Evolutionary conservation across 2,113 vertebrate genomes (phyloP).

Genomic region (Rhynchomys soricoides): DNA sequence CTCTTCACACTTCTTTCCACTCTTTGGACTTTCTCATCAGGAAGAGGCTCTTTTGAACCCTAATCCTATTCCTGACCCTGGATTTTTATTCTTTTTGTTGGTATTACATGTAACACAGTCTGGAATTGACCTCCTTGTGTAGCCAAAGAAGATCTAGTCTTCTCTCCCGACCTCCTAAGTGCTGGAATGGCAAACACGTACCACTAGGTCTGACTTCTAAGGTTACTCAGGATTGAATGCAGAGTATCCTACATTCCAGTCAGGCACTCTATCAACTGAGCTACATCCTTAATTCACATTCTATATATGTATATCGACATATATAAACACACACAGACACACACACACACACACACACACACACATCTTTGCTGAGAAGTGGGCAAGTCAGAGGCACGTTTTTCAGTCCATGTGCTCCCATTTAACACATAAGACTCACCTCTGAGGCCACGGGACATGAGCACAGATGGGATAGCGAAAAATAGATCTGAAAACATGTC

Average conservation of each 20-base stretch:
- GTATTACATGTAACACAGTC: not conserved
- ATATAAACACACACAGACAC: not conserved
- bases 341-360: not conserved
- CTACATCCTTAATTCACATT: not conserved
- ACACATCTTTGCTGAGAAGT: not conserved
- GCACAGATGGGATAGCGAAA: not conserved
- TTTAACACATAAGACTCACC: not conserved
- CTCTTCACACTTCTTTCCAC: not conserved
- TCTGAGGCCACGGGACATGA: not conserved
- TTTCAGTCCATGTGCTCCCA: not conserved
- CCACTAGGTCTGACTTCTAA: not conserved
- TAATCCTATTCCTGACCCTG: not conserved
- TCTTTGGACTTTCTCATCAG: not conserved
- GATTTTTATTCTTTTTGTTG: not conserved
- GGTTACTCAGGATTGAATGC: no score
- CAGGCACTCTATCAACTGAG: not conserved
- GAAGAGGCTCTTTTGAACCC: not conserved
- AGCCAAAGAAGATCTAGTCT: not conserved
- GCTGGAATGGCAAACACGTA: not conserved
- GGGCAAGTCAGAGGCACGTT: not conserved
- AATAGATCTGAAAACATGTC: not conserved
- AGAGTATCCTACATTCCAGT: no score
- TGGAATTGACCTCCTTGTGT: not conserved
- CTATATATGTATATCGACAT: not conserved
- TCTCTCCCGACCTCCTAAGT: not conserved